phyloP scores from a whole-genome alignment of 1,140 invertebrate species.

The Diprion similis region DNA sequence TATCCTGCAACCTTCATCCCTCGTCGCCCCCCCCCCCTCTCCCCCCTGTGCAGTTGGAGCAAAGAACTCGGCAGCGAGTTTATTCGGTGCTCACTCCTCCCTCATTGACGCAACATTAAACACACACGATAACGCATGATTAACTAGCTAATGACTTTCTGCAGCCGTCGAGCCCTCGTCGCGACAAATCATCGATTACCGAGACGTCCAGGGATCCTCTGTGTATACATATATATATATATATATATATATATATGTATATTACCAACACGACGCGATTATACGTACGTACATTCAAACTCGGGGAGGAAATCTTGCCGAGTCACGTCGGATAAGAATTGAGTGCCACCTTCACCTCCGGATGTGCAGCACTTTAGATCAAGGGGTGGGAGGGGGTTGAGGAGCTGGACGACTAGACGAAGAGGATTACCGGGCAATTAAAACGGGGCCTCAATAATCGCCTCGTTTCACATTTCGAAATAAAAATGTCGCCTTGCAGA shows the following conservation, averaged over 20 bases:
- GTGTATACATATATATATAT: background rate
- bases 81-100: conserved; percentile 42
- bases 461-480: too few species aligned
- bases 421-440: too few species aligned
- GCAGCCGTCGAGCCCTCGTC: conserved; percentile 16
- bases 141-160: conserved; percentile 60
- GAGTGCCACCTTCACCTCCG: background rate
- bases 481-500: too few species aligned
- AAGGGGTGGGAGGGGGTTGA: too few species aligned
- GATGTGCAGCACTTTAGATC: conserved; percentile 2
- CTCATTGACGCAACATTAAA: conserved; percentile 61
- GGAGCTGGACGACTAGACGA: too few species aligned
- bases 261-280: too few species aligned
- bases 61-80: background rate
- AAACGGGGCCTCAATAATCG: too few species aligned
- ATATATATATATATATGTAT: too few species aligned
- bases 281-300: background rate
- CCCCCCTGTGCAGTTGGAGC: background rate
- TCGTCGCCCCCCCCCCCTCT: conserved; percentile 32
- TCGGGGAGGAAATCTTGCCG: background rate
- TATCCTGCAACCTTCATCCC: background rate
- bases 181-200: conserved; percentile 24
- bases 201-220: background rate
- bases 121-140: conserved; percentile 62
- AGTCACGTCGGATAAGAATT: background rate